A percentile compares a stretch with the other conserved stretches of the same genome.
Conservation (phyloP, 1,140 invertebrate genomes). For the Chironomus striatipennis region DNA sequence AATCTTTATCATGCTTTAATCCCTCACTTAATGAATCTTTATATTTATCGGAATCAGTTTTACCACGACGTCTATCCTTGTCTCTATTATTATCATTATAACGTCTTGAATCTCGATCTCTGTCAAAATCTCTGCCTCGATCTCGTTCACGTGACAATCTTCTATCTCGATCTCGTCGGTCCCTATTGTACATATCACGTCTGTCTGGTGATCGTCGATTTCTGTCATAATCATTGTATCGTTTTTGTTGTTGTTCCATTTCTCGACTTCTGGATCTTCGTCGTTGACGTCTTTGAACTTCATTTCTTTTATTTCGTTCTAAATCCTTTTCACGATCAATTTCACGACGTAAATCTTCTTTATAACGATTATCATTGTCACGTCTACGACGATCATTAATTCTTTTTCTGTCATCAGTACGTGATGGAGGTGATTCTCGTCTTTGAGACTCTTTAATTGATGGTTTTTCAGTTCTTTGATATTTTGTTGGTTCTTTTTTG, state of each 20-base stretch:
- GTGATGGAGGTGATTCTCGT: background rate
- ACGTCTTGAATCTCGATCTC: constrained; percentile 32
- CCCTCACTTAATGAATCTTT: constrained; percentile 76
- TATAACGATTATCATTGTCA: constrained; percentile 35
- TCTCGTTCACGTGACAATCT: constrained; percentile 30
- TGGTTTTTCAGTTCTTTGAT: background rate
- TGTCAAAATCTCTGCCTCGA: constrained; percentile 26
- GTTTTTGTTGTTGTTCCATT: too few relatives aligned
- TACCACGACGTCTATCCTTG: constrained; percentile 33
- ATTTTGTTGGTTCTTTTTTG: background rate
- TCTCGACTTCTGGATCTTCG: constrained; percentile 29
- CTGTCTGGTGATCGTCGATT: constrained; percentile 30
- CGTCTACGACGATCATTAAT: constrained; percentile 33
- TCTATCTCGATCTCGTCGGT: constrained; percentile 30
- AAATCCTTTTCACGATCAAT: constrained; percentile 37
- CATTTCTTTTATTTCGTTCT: constrained; percentile 29
- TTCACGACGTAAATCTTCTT: constrained; percentile 38
- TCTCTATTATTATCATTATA: constrained; percentile 35
- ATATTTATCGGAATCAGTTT: constrained; percentile 38
- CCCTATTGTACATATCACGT: constrained; percentile 26
- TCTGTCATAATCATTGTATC: constrained; percentile 33
- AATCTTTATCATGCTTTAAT: constrained; percentile 48
- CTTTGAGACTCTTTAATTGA: background rate
- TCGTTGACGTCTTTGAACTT: constrained; percentile 34
- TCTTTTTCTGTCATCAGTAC: constrained; percentile 19